These are phyloP conservation scores for Acrobasis repandana DNA, from an alignment of 2,888 invertebrate species.

Conservation along the genomic window DNA sequence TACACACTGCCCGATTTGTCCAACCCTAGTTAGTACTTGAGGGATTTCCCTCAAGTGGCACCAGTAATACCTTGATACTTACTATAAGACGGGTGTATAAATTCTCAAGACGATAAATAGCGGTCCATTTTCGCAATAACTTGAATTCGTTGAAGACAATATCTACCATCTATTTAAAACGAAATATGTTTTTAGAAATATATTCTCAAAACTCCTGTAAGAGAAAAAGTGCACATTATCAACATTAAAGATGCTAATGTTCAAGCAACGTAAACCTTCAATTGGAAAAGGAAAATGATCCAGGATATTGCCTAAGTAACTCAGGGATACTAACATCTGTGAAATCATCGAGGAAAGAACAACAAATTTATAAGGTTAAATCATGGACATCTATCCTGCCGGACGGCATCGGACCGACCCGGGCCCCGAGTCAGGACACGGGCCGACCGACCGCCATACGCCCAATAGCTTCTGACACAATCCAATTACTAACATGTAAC, in stretches of 20 bases:
- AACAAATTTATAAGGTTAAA: no score
- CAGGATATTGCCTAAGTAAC: no score
- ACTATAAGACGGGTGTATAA: not conserved
- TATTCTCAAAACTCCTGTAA: no score
- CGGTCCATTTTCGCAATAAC: not conserved
- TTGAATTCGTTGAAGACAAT: not conserved
- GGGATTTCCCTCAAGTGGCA: slow-evolving; percentile 23
- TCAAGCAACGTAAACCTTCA: no score
- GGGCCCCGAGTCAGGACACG: slow-evolving; percentile 21
- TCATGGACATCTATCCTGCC: no score
- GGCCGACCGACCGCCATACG: slow-evolving; percentile 33
- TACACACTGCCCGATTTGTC: slow-evolving; percentile 28
- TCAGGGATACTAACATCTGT: no score
- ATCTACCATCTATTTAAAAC: not conserved
- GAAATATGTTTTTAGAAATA: not conserved
- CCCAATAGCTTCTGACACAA: slow-evolving; percentile 55
- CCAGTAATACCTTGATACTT: slow-evolving; percentile 17
- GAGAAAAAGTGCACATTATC: no score
- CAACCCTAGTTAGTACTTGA: slow-evolving; percentile 19
- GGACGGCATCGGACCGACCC: not conserved
- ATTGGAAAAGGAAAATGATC: no score
- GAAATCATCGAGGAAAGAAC: no score
- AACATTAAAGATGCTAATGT: no score
- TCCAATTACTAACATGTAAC: slow-evolving; percentile 56
- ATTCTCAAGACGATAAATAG: not conserved